Evolutionary conservation across 2,888 invertebrate species (phyloP).

Genomic region (Eucriotettix oculatus): DNA sequence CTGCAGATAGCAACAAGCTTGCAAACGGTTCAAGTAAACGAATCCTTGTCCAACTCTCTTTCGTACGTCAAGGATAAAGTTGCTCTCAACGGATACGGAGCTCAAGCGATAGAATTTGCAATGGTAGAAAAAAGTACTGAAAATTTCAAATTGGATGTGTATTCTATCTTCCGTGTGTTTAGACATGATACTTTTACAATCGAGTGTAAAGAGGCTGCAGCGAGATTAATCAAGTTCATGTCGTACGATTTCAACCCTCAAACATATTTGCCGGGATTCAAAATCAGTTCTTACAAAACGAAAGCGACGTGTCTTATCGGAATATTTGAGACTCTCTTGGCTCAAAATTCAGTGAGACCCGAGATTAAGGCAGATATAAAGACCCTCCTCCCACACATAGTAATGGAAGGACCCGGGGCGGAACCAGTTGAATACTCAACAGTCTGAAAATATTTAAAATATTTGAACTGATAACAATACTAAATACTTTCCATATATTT

Average conservation of each 20-base stretch:
- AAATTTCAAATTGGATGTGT: neutral
- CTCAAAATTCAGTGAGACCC: neutral
- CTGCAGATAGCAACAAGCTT: neutral
- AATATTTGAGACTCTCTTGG: neutral
- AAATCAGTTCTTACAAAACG: neutral
- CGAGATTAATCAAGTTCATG: neutral
- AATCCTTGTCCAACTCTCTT: neutral
- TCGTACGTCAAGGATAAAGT: neutral
- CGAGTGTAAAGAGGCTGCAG: too few species aligned
- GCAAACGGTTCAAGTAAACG: neutral
- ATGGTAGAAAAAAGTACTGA: neutral
- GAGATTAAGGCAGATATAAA: constrained; percentile 1
- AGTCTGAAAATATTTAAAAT: too few species aligned
- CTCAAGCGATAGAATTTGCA: neutral
- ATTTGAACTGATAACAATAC: too few species aligned
- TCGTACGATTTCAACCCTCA: neutral
- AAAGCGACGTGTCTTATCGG: neutral
- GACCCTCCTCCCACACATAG: neutral
- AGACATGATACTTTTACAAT: neutral
- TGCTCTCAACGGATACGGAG: neutral
- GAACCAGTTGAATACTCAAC: constrained; percentile 1
- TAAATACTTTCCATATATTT: too few species aligned
- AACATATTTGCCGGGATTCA: neutral
- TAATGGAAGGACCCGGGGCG: constrained; percentile 3
- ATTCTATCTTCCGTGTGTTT: neutral